phyloP scores from a whole-genome alignment of 2,888 invertebrate genomes.

The Pollenia amentaria region DNA sequence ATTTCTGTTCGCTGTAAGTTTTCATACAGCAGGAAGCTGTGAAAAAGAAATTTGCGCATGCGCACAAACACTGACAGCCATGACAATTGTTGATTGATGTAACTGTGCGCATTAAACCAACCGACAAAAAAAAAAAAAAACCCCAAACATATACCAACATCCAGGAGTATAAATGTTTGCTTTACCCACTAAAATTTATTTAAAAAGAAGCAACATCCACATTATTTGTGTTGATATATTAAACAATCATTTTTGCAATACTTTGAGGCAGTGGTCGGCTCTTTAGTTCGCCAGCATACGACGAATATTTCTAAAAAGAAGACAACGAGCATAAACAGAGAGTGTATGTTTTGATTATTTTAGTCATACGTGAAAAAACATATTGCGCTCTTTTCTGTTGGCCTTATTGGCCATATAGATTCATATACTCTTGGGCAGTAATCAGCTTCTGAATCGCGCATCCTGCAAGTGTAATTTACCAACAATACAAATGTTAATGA shows the following conservation, averaged over 20 bases:
- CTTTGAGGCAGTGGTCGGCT: too few relatives aligned
- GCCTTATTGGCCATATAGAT: too few relatives aligned
- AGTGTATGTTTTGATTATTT: too few relatives aligned
- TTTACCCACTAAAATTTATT: slow-evolving; percentile 26
- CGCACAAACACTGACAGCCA: slow-evolving; percentile 72
- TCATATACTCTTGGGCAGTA: too few relatives aligned
- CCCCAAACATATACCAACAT: slow-evolving; percentile 20
- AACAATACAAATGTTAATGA: too few relatives aligned
- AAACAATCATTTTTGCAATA: neutral
- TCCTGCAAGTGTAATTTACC: too few relatives aligned
- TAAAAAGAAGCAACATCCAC: slow-evolving; percentile 22
- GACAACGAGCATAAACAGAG: too few relatives aligned
- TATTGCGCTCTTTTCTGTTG: too few relatives aligned
- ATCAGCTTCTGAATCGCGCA: too few relatives aligned
- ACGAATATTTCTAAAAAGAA: too few relatives aligned
- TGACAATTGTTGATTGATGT: slow-evolving; percentile 77
- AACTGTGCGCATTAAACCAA: slow-evolving; percentile 56
- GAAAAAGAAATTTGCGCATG: slow-evolving; percentile 74
- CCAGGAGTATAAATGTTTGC: neutral
- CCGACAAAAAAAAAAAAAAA: neutral
- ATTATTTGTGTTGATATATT: slow-evolving; percentile 10
- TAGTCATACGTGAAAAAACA: too few relatives aligned
- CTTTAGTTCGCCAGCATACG: too few relatives aligned
- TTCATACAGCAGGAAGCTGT: slow-evolving; percentile 72
- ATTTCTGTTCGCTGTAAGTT: neutral